Base-by-base conservation (phyloP, 2,888 invertebrate species). In the Apocheima hispidaria region DNA sequence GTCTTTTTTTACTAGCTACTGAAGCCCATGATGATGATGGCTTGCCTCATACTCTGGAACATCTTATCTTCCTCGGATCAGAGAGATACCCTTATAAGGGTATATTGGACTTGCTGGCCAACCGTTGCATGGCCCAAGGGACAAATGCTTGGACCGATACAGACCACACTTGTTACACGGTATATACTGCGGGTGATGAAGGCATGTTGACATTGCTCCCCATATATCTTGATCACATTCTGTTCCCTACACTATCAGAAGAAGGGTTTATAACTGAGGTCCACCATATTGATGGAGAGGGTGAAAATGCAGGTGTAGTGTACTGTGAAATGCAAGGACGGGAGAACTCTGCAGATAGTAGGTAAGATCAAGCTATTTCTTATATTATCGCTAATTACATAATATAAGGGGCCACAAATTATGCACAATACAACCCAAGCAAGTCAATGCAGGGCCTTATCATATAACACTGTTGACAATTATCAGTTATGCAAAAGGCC, bases 241-340 rank as follows among this genome's bases (percentile, higher is more conserved):
- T 98, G 43, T 95, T 96, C 77, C 98, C 98, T 0, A 95, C 96
- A 4, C 92, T 98, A 16, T 96, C 95, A 33, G 96, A 98, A 69
- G 93, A 96, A 67, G 97, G 95, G 2, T 98, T 95, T 81, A 90
- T 95, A 26, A 98, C 98, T 0, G 98, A 98, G 90, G 98, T 99
- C 0, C 98, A 98, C 85, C 98, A 98, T 82, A 94, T 98, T 65
- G 97, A 96, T 74, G 96, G 96, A 0, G 95, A 96, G 62, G 98
- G 98, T 0, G 96, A 97, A 69, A 96, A 99, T 92, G 97, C 96
- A 10, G 99, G 99, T 16, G 97, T 98, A 12, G 98, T 98, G n/a
- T 98, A 98, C 83, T 97, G 97, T 84, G 98, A 99, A 92, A 98
- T 98, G 97, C 98, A 98, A 86, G 97, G 96, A 0, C 83, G 94